These are phyloP conservation scores for Andrena marginata DNA, from an alignment of 2,888 invertebrate genomes.

Conservation along the genomic window DNA sequence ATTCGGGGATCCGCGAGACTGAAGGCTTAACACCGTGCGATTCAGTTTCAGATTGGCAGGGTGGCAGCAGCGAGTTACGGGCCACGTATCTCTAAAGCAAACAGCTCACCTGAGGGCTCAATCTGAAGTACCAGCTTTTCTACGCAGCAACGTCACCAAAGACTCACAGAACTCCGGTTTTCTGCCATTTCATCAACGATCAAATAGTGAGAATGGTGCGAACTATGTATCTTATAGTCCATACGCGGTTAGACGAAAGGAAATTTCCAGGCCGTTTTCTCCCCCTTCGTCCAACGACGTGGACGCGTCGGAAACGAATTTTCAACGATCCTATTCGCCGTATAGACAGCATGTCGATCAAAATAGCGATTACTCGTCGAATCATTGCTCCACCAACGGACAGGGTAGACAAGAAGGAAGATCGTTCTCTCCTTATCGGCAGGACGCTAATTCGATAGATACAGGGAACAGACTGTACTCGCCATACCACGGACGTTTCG, in stretches of 20 bases:
- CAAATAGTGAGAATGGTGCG: slow-evolving; percentile 80
- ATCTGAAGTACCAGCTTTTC: slow-evolving; percentile 77
- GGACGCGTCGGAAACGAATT: slow-evolving; percentile 70
- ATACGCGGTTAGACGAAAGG: slow-evolving; percentile 81
- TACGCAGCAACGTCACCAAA: slow-evolving; percentile 76
- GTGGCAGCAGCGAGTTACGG: slow-evolving; percentile 74
- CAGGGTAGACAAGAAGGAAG: slow-evolving; percentile 67
- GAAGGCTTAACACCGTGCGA: background rate
- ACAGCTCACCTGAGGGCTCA: slow-evolving; percentile 79
- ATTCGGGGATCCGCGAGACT: background rate
- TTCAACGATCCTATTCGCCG: slow-evolving; percentile 80
- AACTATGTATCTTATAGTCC: slow-evolving; percentile 82
- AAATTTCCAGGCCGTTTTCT: slow-evolving; percentile 79
- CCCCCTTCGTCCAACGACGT: slow-evolving; percentile 75
- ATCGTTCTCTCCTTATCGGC: slow-evolving; percentile 75
- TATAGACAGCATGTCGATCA: slow-evolving; percentile 75
- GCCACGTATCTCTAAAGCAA: slow-evolving; percentile 82
- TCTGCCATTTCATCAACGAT: slow-evolving; percentile 78
- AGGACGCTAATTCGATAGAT: slow-evolving; percentile 72
- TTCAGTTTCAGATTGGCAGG: slow-evolving; percentile 79
- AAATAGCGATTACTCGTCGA: slow-evolving; percentile 65
- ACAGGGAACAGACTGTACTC: slow-evolving; percentile 75
- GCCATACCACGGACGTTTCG: slow-evolving; percentile 76
- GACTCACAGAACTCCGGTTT: slow-evolving; percentile 76
- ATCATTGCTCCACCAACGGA: slow-evolving; percentile 71